Evolutionary conservation across 1,140 invertebrate species (phyloP).

Genomic region (Periplaneta americana): DNA sequence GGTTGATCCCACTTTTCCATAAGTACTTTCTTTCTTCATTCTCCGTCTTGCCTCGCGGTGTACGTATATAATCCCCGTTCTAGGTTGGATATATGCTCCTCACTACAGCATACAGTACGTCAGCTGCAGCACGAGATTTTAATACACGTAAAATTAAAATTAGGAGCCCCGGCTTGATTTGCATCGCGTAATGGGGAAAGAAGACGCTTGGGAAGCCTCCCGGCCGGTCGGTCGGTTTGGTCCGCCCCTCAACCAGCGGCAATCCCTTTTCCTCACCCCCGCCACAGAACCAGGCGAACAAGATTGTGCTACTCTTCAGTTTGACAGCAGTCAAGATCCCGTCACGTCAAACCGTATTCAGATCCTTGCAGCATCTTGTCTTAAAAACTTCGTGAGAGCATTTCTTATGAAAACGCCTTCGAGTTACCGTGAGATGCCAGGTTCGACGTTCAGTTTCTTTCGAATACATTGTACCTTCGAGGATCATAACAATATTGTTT

Average conservation of each 20-base stretch:
- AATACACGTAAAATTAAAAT: constrained; percentile 22
- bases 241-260: neutral
- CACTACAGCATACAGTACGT: constrained; percentile 1
- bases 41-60: neutral
- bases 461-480: too few species aligned
- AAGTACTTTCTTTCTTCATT: neutral
- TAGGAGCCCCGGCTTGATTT: constrained; percentile 15
- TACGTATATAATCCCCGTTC: neutral
- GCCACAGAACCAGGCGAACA: neutral
- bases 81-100: neutral
- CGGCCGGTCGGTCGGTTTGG: neutral
- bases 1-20: neutral
- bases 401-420: too few species aligned
- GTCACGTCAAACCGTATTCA: neutral
- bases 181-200: constrained; percentile 18
- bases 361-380: neutral
- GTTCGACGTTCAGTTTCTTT: too few species aligned
- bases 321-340: neutral
- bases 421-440: too few species aligned
- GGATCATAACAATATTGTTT: too few species aligned
- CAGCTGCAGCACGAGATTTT: constrained; percentile 18
- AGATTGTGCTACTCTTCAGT: neutral
- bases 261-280: neutral
- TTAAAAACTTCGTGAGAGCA: too few species aligned
- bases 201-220: constrained; percentile 1